A percentile compares a stretch with the other conserved stretches of the same genome.
Conservation (phyloP, 2,113 vertebrate genomes). For the Labeo rohita region DNA sequence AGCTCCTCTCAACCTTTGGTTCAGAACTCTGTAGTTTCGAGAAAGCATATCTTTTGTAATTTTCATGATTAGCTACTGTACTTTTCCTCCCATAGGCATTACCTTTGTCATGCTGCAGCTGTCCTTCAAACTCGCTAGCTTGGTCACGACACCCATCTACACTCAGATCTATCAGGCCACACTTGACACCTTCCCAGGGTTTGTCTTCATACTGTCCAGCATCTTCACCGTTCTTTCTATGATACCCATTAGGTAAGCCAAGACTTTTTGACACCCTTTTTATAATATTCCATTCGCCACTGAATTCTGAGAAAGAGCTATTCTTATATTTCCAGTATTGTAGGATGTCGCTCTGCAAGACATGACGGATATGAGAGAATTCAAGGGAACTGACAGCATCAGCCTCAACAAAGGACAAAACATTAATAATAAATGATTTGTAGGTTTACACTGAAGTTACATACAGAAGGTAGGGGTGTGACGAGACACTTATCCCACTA, state of each 20-base stretch:
- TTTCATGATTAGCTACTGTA: neutral
- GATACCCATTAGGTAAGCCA: conserved; percentile 85
- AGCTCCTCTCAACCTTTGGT: neutral
- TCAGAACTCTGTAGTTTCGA: neutral
- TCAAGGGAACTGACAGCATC: conserved; percentile 51
- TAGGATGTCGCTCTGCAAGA: conserved; percentile 64
- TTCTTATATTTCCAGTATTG: conserved; percentile 58
- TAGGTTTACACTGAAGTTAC: neutral
- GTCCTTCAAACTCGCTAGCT: conserved; percentile 78
- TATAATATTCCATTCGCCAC: neutral
- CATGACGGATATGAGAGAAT: conserved; percentile 53
- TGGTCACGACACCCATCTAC: conserved; percentile 83
- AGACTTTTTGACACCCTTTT: neutral
- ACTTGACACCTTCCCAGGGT: conserved; percentile 80
- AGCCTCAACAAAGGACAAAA: neutral
- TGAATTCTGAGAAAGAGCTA: neutral
- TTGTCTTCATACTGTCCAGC: conserved; percentile 86
- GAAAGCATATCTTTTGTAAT: neutral
- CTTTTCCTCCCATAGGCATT: conserved; percentile 18
- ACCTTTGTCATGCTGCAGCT: conserved; percentile 85
- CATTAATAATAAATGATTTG: neutral
- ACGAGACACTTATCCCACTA: too few species aligned
- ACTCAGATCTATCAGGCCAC: conserved; percentile 90
- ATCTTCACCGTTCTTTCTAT: conserved; percentile 79
- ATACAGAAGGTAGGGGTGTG: too few species aligned